Conservation (phyloP, 2,797 vertebrate genomes). For the Cuniculus paca region DNA sequence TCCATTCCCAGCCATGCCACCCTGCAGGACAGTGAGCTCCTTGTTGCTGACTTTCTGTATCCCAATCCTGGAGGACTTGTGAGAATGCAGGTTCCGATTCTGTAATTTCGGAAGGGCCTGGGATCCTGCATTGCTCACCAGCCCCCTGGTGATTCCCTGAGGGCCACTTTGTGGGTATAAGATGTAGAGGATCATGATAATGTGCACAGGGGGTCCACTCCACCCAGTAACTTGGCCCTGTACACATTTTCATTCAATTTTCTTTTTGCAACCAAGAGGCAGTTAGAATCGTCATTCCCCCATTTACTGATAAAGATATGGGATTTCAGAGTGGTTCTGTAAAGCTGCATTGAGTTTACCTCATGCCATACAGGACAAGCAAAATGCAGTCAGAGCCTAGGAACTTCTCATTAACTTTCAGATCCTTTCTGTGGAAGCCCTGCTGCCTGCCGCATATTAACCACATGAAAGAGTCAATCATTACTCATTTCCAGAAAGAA, state of each 20-base stretch:
- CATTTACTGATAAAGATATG: not conserved
- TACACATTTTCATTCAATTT: not conserved
- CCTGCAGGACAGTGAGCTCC: not conserved
- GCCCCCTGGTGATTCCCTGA: not conserved
- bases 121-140: not conserved
- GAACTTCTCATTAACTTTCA: constrained; percentile 45
- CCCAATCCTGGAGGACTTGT: not conserved
- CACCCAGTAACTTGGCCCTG: rapidly evolving
- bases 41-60: not conserved
- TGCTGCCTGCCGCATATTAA: not conserved
- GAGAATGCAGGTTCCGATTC: not conserved
- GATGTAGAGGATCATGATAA: not conserved
- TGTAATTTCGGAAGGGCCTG: not conserved
- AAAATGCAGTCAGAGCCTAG: not conserved
- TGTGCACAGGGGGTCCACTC: no score
- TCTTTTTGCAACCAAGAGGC: not conserved
- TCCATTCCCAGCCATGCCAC: not conserved
- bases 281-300: not conserved
- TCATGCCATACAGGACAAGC: not conserved
- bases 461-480: constrained; percentile 28
- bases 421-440: constrained; percentile 10
- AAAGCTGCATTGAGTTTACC: not conserved
- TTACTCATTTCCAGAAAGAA: constrained; percentile 70
- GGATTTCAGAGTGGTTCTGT: not conserved
- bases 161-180: not conserved